Percentiles rank a stretch among this genome's conserved stretches.
Evolutionary conservation across 2,888 invertebrate genomes (phyloP).

Genomic region (Cryptophagus acutangulus): DNA sequence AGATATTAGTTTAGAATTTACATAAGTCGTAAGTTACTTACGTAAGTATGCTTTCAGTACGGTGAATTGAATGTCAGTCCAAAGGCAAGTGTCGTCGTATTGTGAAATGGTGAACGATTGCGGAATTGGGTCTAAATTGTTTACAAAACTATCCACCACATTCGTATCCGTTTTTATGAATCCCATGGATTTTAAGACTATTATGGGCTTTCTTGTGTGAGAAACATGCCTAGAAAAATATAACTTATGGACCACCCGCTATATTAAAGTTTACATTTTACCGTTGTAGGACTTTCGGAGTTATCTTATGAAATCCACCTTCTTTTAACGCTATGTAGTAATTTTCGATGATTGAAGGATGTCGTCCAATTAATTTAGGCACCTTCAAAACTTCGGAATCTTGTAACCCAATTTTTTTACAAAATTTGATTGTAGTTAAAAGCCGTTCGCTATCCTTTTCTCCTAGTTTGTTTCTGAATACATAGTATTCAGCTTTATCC

Average conservation of each 20-base stretch:
- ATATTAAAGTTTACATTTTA: too few relatives aligned
- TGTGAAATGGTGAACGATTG: slow-evolving; percentile 18
- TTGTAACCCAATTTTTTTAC: slow-evolving; percentile 48
- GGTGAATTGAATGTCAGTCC: slow-evolving; percentile 32
- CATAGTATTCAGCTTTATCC: slow-evolving; percentile 19
- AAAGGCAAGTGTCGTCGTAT: neutral
- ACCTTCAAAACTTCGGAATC: slow-evolving; percentile 52
- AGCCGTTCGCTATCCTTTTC: slow-evolving; percentile 21
- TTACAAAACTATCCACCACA: slow-evolving; percentile 43
- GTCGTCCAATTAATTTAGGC: slow-evolving; percentile 54
- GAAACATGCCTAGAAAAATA: too few relatives aligned
- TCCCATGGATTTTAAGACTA: slow-evolving; percentile 43
- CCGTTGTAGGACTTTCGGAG: slow-evolving; percentile 29
- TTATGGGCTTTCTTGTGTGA: too few relatives aligned
- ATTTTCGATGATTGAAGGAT: slow-evolving; percentile 56
- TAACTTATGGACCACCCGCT: too few relatives aligned
- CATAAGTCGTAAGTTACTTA: slow-evolving; percentile 17
- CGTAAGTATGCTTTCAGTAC: slow-evolving; percentile 37
- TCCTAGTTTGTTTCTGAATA: slow-evolving; percentile 21
- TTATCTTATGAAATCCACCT: slow-evolving; percentile 52
- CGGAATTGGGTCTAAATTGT: slow-evolving; percentile 32
- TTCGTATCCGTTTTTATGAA: slow-evolving; percentile 44
- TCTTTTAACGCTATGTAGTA: slow-evolving; percentile 59
- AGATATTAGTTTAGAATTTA: neutral
- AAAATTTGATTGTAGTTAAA: slow-evolving; percentile 27